phyloP scores from a whole-genome alignment of 2,888 invertebrate genomes.

The Cenopis cana region DNA sequence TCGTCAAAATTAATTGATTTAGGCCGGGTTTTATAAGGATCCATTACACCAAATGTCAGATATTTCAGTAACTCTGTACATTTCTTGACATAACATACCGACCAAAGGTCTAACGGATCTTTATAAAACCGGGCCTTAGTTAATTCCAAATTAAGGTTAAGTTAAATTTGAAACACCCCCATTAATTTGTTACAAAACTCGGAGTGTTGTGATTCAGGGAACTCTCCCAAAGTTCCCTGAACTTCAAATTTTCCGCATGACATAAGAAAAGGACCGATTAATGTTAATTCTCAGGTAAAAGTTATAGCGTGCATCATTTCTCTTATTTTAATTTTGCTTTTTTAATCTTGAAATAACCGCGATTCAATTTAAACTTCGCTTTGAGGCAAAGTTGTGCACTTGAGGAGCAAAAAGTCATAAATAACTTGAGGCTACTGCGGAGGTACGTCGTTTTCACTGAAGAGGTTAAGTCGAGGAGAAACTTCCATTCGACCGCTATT shows the following conservation, averaged over 20 bases:
- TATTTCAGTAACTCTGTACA: no score
- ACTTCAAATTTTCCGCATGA: constrained; percentile 26
- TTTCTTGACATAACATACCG: no score
- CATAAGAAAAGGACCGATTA: constrained; percentile 17
- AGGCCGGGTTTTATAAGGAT: no score
- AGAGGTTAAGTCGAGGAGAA: neutral
- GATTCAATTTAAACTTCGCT: constrained; percentile 26
- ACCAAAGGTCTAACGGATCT: no score
- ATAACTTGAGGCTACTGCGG: neutral
- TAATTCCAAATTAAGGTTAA: constrained; percentile 24
- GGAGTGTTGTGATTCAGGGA: constrained; percentile 11
- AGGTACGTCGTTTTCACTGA: neutral
- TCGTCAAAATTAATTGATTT: no score
- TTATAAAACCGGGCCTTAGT: no score
- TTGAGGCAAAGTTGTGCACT: constrained; percentile 4
- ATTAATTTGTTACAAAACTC: constrained; percentile 5
- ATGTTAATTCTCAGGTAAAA: constrained; percentile 29
- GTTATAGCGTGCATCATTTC: constrained; percentile 7
- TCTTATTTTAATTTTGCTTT: constrained; percentile 19
- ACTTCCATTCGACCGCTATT: neutral
- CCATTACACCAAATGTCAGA: no score
- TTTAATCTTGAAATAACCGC: constrained; percentile 24
- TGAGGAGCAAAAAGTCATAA: neutral
- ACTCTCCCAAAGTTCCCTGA: neutral
- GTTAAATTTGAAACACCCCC: constrained; percentile 15